A percentile compares a stretch with the other conserved stretches of the same genome.
Evolutionary conservation across 1,140 invertebrate species (phyloP).

Genomic region (Whitmania pigra): DNA sequence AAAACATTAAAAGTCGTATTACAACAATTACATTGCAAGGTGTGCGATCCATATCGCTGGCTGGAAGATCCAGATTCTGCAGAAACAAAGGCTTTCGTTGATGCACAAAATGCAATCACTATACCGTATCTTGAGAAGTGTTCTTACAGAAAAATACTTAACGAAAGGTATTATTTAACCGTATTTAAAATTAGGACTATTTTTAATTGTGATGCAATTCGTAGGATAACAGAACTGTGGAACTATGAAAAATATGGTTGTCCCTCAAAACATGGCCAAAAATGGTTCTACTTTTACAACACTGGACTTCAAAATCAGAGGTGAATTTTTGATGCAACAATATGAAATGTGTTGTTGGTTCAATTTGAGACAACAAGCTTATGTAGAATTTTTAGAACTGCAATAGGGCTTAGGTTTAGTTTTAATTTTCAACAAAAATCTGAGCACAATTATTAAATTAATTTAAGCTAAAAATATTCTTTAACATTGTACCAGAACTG

Average conservation of each 20-base stretch:
- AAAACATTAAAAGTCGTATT: neutral
- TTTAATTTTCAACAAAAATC: conserved; percentile 11
- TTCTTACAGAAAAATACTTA: conserved; percentile 57
- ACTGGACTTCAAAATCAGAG: conserved; percentile 90
- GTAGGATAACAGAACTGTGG: conserved; percentile 71
- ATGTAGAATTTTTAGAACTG: conserved; percentile 14
- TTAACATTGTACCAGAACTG: too few species aligned
- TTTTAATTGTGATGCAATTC: conserved; percentile 20
- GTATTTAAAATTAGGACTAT: neutral
- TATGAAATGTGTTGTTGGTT: neutral
- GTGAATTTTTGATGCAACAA: conserved; percentile 41
- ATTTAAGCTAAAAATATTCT: too few species aligned
- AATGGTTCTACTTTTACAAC: conserved; percentile 87
- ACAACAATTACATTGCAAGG: conserved; percentile 47
- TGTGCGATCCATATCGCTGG: conserved; percentile 87
- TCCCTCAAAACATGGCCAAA: conserved; percentile 64
- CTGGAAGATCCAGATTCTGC: conserved; percentile 83
- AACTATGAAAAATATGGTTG: conserved; percentile 89
- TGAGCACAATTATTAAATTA: neutral
- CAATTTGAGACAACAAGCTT: conserved; percentile 2
- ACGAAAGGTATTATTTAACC: conserved; percentile 44
- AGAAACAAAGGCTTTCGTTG: conserved; percentile 82
- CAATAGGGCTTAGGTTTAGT: neutral
- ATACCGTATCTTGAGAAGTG: conserved; percentile 69
- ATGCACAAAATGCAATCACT: conserved; percentile 78